Conservation (phyloP, 2,888 invertebrate species). For the Liodrosophila aerea region DNA sequence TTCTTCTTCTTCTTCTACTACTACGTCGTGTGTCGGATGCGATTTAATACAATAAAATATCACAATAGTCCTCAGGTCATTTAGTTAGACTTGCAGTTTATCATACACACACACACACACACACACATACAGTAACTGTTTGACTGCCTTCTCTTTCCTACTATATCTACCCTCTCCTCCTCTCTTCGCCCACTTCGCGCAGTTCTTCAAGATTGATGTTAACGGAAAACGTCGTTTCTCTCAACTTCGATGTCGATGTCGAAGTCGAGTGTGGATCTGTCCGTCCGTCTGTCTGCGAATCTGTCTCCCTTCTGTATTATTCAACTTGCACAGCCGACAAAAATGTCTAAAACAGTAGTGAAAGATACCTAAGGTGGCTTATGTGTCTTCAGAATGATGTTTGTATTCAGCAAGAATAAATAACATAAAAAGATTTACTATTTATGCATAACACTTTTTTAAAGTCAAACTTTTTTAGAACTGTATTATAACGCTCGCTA, state of each 20-base stretch:
- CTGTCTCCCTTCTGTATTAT: conserved; percentile 17
- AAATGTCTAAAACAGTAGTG: too few relatives aligned
- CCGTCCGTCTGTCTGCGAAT: conserved; percentile 22
- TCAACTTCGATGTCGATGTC: conserved; percentile 44
- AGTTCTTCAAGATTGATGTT: conserved; percentile 81
- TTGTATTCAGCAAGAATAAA: not conserved
- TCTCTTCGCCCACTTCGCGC: conserved; percentile 13
- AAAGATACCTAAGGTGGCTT: too few relatives aligned
- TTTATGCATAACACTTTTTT: too few relatives aligned
- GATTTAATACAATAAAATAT: conserved; percentile 82
- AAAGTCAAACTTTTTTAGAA: too few relatives aligned
- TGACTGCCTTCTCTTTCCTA: conserved; percentile 3
- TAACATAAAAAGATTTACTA: too few relatives aligned
- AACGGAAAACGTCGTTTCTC: conserved; percentile 81
- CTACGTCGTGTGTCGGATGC: conserved; percentile 74
- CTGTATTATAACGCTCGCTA: too few relatives aligned
- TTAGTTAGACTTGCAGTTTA: conserved; percentile 80
- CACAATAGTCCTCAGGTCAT: conserved; percentile 82
- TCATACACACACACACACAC: conserved; percentile 55
- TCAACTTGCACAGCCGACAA: conserved; percentile 29
- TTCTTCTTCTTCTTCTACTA: too few relatives aligned
- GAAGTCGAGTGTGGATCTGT: conserved; percentile 33
- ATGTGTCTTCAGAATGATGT: not conserved
- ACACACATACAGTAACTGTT: conserved; percentile 25
- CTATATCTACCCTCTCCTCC: not conserved